Percentiles rank a stretch among this genome's conserved stretches.
These are phyloP conservation scores for Cairina moschata DNA, from an alignment of 2,113 vertebrate species.

Conservation along the genomic window DNA sequence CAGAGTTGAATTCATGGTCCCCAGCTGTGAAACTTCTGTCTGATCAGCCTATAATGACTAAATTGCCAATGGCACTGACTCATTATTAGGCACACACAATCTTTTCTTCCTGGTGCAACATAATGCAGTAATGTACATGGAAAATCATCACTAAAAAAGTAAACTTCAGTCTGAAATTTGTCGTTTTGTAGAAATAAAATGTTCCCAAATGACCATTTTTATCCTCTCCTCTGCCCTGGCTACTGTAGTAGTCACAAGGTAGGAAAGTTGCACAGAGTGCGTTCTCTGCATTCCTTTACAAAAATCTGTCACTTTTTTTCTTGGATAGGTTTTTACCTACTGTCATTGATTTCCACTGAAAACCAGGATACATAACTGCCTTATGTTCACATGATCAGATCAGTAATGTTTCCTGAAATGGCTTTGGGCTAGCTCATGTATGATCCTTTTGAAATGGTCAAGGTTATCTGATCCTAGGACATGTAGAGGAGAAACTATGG, in stretches of 20 bases:
- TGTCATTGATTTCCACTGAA: not conserved
- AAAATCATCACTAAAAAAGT: not conserved
- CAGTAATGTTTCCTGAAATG: not conserved
- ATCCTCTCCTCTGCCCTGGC: not conserved
- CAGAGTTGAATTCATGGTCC: not conserved
- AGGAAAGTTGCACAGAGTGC: not conserved
- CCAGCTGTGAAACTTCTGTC: not conserved
- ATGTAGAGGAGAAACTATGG: not conserved
- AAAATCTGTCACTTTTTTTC: not conserved
- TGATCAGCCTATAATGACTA: not conserved
- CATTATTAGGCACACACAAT: not conserved
- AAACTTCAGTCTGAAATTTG: not conserved
- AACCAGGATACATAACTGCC: not conserved
- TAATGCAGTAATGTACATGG: rapidly evolving
- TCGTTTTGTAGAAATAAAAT: not conserved
- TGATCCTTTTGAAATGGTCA: not conserved
- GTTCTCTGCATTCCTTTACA: not conserved
- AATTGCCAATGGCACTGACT: not conserved
- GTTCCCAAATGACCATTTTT: not conserved
- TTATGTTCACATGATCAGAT: not conserved
- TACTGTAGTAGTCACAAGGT: not conserved
- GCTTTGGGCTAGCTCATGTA: not conserved
- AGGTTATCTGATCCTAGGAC: not conserved
- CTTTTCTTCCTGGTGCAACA: not conserved
- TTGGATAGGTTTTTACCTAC: not conserved